Evolutionary conservation across 2,113 vertebrate species (phyloP), one percentile per base, ranked within the genome.

Genomic region (Zootoca vivipara): DNA sequence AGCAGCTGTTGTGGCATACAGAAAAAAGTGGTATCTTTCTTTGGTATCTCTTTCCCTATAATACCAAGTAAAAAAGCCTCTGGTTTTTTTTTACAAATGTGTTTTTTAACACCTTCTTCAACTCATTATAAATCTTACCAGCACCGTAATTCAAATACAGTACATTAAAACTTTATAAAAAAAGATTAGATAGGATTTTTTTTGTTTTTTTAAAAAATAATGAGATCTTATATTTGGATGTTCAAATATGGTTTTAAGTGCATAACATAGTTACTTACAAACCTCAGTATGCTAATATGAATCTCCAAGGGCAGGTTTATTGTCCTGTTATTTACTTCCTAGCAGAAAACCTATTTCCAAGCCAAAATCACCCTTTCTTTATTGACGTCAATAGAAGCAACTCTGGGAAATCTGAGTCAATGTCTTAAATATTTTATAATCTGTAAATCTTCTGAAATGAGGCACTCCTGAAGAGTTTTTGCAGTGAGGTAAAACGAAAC

Each of bases 401-500:
- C 40, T 40, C 3, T 75, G 62, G 24, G 69, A 30, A 87, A 78
- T 40, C 30, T 52, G 88, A 82, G 62, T 30, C 65, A 69, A 24
- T 30, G 1, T 80, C 73, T 90, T 89, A 91, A 91, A 87, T 86
- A 65, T 93, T 95, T 94, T 33, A 87, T 89, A 89, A 88, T 64
- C 82, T 69, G 1, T 88, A 74, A 56, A 85, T 92, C 83, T 87
- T 87, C 24, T 56, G 5, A 91, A 91, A 86, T 42, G 91, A 91
- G 87, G 9, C 18, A 35, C 46, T 91, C 46, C 65, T 85, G 56
- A 86, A 30, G 73, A 93, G 72, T 85, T 85, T 83, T 85, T 87
- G 28, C 77, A 10, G 10, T 67, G 78, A 84, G 91, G 90, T 18
- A 86, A 67, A 22, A 58, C 12, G 30, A 58, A 69, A 38, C 62